A percentile compares a stretch with the other conserved stretches of the same genome.
Evolutionary conservation across 1,140 invertebrate genomes (phyloP).

Genomic region (Drosophila nasuta): DNA sequence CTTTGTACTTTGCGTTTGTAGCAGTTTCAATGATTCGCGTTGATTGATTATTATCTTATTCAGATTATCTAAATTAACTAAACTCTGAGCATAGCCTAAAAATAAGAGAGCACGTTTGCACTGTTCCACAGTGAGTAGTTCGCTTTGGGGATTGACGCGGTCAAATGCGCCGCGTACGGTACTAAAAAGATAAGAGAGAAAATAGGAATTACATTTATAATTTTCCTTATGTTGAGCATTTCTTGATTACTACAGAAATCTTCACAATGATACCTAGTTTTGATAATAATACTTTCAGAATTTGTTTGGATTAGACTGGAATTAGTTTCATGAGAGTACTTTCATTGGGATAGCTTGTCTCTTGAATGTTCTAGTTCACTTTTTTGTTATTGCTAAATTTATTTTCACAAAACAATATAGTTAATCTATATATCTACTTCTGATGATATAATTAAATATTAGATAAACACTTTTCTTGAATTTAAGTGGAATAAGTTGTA

Average conservation of each 20-base stretch:
- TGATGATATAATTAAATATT: no score
- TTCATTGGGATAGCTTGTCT: no score
- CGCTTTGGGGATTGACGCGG: constrained; percentile 77
- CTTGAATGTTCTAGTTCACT: no score
- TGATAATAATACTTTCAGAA: no score
- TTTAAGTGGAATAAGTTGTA: no score
- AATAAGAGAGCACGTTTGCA: constrained; percentile 84
- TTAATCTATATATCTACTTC: no score
- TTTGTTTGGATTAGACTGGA: no score
- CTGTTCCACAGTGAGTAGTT: constrained; percentile 81
- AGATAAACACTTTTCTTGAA: no score
- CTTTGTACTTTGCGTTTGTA: constrained; percentile 64
- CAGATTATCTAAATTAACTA: constrained; percentile 84
- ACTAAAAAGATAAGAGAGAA: constrained; percentile 40
- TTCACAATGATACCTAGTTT: neutral
- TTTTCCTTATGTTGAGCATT: neutral
- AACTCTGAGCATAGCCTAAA: constrained; percentile 84
- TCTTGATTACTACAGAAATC: neutral
- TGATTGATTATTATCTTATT: constrained; percentile 82
- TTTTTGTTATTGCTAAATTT: no score
- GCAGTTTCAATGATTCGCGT: constrained; percentile 76
- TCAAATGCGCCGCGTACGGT: constrained; percentile 84
- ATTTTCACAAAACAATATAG: no score
- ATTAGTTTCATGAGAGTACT: no score
- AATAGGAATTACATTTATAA: neutral